A percentile compares a stretch with the other conserved stretches of the same genome.
phyloP scores from a whole-genome alignment of 2,888 invertebrate species.

The Brachypterus glaber region DNA sequence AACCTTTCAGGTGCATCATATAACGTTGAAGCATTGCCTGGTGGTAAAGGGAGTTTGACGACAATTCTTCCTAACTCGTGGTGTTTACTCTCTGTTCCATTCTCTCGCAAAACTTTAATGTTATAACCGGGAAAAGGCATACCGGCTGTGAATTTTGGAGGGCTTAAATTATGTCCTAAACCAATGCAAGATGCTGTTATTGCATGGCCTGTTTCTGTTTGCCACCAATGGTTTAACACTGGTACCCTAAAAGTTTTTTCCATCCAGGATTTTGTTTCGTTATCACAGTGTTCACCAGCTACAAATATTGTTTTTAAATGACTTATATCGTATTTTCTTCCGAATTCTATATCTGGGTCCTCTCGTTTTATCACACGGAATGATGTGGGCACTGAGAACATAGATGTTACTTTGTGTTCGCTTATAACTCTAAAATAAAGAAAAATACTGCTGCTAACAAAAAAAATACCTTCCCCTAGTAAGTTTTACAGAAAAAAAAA shows the following conservation, averaged over 20 bases:
- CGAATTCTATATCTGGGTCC: conserved; percentile 63
- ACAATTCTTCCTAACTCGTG: conserved; percentile 78
- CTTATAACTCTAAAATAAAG: conserved; percentile 61
- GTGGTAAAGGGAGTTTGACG: conserved; percentile 77
- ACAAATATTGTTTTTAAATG: conserved; percentile 67
- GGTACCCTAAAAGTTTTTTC: conserved; percentile 62
- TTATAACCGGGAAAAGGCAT: conserved; percentile 84
- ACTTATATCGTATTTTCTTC: conserved; percentile 58
- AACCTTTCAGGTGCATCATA: conserved; percentile 75
- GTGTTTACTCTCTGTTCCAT: conserved; percentile 58
- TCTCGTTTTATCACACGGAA: conserved; percentile 75
- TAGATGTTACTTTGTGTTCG: conserved; percentile 72
- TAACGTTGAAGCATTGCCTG: conserved; percentile 76
- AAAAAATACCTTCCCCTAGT: no score
- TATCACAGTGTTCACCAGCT: conserved; percentile 90
- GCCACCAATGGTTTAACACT: conserved; percentile 93
- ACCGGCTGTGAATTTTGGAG: conserved; percentile 69
- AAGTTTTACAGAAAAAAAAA: no score
- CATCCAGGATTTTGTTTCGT: conserved; percentile 76
- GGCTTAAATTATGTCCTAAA: conserved; percentile 57
- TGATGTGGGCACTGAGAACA: conserved; percentile 88
- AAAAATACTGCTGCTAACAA: no score
- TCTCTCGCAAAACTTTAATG: conserved; percentile 54
- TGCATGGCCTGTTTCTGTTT: conserved; percentile 88
- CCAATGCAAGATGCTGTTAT: conserved; percentile 80